Evolutionary conservation across 2,888 invertebrate genomes (phyloP).

Genomic region (Drosophila aldrichi): DNA sequence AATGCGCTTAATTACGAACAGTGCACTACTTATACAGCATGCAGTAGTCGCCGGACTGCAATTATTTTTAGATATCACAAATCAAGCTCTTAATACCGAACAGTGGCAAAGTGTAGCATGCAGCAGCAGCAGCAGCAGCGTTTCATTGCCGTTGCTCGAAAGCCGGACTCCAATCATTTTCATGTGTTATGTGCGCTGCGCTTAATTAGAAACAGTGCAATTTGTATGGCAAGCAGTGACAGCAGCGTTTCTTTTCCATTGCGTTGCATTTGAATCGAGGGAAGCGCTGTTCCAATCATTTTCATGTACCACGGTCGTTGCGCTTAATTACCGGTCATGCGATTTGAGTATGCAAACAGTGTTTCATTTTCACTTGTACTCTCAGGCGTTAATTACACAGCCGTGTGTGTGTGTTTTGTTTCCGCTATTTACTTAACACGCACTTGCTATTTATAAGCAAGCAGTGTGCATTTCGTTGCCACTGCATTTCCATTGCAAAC

Average conservation of each 20-base stretch:
- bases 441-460: constrained; percentile 1
- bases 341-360: constrained; percentile 2
- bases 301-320: constrained; percentile 5
- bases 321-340: constrained; percentile 11
- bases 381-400: constrained; percentile 1
- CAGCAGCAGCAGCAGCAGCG: background rate
- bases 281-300: constrained; percentile 3
- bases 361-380: constrained; percentile 23
- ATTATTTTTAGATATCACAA: constrained; percentile 2
- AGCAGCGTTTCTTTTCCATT: background rate
- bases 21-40: background rate
- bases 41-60: background rate
- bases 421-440: constrained; percentile 3
- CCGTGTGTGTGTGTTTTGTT: background rate
- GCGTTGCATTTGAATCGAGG: background rate
- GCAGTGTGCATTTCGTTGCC: constrained; percentile 1
- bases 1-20: background rate
- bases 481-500: background rate
- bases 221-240: constrained; percentile 1
- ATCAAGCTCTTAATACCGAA: background rate
- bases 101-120: background rate
- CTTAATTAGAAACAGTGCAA: constrained; percentile 15
- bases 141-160: constrained; percentile 4
- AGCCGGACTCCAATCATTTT: constrained; percentile 11
- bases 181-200: background rate